Evolutionary conservation across 2,797 vertebrate species (phyloP).

Genomic region (Diplodus puntazzo): DNA sequence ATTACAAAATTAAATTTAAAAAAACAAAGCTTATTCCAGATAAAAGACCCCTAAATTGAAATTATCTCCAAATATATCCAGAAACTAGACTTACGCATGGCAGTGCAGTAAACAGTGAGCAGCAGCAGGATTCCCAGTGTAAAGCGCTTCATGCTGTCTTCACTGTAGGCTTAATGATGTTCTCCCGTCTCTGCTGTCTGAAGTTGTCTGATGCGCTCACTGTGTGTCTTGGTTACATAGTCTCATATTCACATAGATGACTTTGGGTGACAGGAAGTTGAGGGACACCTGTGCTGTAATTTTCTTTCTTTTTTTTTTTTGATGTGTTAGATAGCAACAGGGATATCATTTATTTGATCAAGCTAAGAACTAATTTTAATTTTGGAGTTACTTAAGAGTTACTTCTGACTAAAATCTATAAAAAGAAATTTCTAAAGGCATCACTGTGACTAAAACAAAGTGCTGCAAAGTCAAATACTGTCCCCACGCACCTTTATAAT

Average conservation of each 20-base stretch:
- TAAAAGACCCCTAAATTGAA: neutral
- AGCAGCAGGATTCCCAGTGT: conserved; percentile 31
- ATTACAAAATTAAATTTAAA: neutral
- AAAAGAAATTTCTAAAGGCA: too few species aligned
- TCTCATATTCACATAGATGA: neutral
- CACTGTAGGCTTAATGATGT: neutral
- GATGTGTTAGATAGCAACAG: neutral
- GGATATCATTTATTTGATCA: neutral
- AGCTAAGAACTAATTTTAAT: too few species aligned
- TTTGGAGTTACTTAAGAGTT: too few species aligned
- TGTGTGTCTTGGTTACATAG: neutral
- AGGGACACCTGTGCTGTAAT: too few species aligned
- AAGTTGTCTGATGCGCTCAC: neutral
- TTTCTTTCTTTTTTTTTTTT: neutral
- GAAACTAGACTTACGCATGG: conserved; percentile 31
- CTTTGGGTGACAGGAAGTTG: conserved; percentile 4
- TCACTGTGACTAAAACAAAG: too few species aligned
- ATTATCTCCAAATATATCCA: neutral
- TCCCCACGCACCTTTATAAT: too few species aligned
- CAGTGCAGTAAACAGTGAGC: conserved; percentile 15
- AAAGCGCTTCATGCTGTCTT: conserved; percentile 36
- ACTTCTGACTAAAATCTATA: too few species aligned
- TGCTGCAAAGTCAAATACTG: too few species aligned
- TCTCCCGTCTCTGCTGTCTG: neutral
- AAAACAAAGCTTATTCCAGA: neutral